Evolutionary conservation across 2,797 vertebrate genomes (phyloP), one percentile per base, ranked within the genome.

Genomic region (Premnoplex brunnescens): DNA sequence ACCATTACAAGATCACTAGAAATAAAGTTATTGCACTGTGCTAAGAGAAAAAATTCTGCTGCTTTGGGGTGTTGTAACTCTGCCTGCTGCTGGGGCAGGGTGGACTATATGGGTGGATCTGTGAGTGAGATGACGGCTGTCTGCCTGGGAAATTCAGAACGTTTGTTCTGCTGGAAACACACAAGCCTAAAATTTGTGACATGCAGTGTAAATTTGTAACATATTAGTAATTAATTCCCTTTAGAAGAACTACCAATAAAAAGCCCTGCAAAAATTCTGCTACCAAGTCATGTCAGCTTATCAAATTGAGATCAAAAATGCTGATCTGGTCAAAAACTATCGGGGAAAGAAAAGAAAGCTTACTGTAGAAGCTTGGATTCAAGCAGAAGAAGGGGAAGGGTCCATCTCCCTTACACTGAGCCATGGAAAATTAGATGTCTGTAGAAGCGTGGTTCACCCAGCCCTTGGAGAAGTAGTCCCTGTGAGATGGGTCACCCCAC

Each of bases 91-190:
- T 9, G 3, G 43, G 34, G 19, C 67, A n/a, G 56, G 43, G 62
- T 55, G 75, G 75, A 60, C 84, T 76, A 37, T 48, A 83, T 87
- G 82, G 79, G 85, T 75, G 66, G 93, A 95, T 75, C 43, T 84
- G 54, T 62, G 75, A 77, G 51, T 75, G 55, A 54, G 80, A 90
- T 79, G 83, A 74, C 15, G 86, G 56, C 51, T 79, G 27, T 51
- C 52, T 90, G 55, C 67, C 49, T 90, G 74, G 56, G 46, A 71
- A 91, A 85, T 68, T 71, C 77, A 67, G 83, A 89, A 54, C 56
- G 56, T 64, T 81, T 85, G 41, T 58, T 81, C 52, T 93, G 39
- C 74, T 94, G 80, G 68, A 93, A 95, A 91, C 27, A 69, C 14
- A 28, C 7, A 71, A 84, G 36, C 51, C 51, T 93, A 73, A 84